Percentiles rank a stretch among this genome's conserved stretches.
Evolutionary conservation across 2,113 vertebrate genomes (phyloP).

Genomic region (Neolamprologus longior): DNA sequence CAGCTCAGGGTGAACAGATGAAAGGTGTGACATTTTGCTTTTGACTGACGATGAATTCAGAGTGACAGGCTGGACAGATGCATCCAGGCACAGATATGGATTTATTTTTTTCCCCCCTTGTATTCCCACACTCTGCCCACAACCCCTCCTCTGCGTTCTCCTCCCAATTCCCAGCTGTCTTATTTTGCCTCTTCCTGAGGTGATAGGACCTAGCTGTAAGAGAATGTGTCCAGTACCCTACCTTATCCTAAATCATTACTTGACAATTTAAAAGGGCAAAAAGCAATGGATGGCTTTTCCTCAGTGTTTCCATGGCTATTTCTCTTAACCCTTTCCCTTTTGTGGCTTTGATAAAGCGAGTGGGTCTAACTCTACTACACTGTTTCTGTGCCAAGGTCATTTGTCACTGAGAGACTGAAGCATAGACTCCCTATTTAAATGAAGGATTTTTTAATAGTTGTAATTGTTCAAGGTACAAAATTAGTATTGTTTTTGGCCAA

Average conservation of each 20-base stretch:
- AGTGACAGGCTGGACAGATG: constrained; percentile 27
- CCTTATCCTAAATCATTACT: constrained; percentile 62
- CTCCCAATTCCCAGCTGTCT: not conserved
- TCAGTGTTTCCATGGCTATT: constrained; percentile 60
- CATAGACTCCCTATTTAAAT: not conserved
- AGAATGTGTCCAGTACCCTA: constrained; percentile 17
- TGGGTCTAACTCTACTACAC: constrained; percentile 23
- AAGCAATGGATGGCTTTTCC: constrained; percentile 49
- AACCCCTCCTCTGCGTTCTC: not conserved
- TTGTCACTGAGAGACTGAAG: constrained; percentile 22
- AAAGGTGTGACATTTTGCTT: constrained; percentile 66
- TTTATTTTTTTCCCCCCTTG: constrained; percentile 13
- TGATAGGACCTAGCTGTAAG: constrained; percentile 33
- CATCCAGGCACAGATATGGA: constrained; percentile 51
- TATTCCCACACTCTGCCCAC: not conserved
- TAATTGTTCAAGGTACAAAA: not conserved
- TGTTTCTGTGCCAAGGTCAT: constrained; percentile 30
- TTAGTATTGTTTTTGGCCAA: not conserved
- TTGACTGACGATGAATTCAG: constrained; percentile 53
- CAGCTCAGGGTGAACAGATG: constrained; percentile 33
- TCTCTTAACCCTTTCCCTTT: constrained; percentile 40
- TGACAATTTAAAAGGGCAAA: constrained; percentile 70
- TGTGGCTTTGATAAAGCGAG: constrained; percentile 51
- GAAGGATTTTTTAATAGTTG: not conserved
- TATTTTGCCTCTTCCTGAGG: constrained; percentile 19